Percentiles rank a stretch among this genome's conserved stretches.
Conservation (phyloP, 2,888 invertebrate species). For the Alitta virens region DNA sequence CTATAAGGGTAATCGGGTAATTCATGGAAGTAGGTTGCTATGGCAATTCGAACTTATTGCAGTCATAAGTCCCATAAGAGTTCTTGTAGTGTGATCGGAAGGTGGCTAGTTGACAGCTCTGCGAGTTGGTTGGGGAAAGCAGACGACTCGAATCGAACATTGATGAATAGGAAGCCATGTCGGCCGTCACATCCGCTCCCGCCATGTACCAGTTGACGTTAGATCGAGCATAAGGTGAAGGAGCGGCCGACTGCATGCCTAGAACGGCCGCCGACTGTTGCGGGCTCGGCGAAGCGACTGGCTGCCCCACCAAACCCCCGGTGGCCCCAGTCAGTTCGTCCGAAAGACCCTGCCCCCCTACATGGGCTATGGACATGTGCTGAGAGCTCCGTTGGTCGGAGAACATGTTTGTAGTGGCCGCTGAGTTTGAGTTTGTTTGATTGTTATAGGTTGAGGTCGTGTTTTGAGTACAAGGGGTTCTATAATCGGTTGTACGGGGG, state of each 20-base stretch:
- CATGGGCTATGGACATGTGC: neutral
- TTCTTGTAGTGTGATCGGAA: conserved; percentile 18
- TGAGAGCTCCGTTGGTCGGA: neutral
- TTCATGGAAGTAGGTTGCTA: no score
- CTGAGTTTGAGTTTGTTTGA: conserved; percentile 7
- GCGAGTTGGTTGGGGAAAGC: conserved; percentile 3
- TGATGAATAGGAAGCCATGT: conserved; percentile 3
- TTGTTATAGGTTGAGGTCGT: neutral
- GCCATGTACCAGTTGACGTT: conserved; percentile 12
- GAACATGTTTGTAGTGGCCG: neutral
- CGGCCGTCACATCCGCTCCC: neutral
- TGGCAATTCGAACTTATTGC: conserved; percentile 14
- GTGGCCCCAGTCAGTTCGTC: neutral
- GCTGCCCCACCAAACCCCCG: neutral
- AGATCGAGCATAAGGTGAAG: neutral
- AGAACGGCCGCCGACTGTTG: neutral
- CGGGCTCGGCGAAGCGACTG: neutral
- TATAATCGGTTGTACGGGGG: neutral
- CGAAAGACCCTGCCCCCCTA: neutral
- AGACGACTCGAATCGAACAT: conserved; percentile 14
- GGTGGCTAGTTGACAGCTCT: conserved; percentile 19
- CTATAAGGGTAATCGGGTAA: no score
- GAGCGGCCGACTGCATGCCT: neutral
- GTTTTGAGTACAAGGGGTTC: neutral
- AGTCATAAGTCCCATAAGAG: conserved; percentile 14